Evolutionary conservation across 2,113 vertebrate species (phyloP).

Genomic region (Pipa parva): DNA sequence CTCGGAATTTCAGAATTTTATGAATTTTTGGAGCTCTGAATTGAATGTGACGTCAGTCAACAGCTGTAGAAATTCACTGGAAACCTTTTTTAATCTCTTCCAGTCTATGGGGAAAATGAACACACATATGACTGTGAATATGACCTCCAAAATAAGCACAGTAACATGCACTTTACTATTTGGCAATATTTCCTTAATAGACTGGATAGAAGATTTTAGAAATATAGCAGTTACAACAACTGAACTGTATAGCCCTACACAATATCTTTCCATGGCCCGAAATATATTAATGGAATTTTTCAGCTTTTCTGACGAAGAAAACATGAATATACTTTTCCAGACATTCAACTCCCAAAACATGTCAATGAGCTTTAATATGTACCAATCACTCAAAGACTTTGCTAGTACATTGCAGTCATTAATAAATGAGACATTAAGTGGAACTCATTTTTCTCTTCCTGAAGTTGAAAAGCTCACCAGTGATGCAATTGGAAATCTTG

Average conservation of each 20-base stretch:
- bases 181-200: conserved; percentile 1
- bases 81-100: conserved; percentile 26
- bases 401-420: conserved; percentile 5
- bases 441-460: not conserved
- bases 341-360: not conserved
- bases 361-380: not conserved
- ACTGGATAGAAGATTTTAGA: conserved; percentile 12
- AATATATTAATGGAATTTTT: too few species aligned
- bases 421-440: conserved; percentile 9
- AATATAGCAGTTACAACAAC: not conserved
- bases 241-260: not conserved
- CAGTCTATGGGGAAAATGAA: conserved; percentile 36
- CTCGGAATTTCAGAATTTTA: not conserved
- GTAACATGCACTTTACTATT: conserved; percentile 18
- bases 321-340: too few species aligned
- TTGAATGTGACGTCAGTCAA: conserved; percentile 21
- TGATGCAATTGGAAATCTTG: not conserved
- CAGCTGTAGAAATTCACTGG: conserved; percentile 41
- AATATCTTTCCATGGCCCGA: not conserved
- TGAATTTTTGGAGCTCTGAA: not conserved
- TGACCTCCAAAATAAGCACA: conserved; percentile 7
- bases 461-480: not conserved
- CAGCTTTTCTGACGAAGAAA: too few species aligned
- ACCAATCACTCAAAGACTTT: not conserved
- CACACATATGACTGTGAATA: not conserved